Evolutionary conservation across 2,888 invertebrate species (phyloP).

Genomic region (Orthonevra nobilis): DNA sequence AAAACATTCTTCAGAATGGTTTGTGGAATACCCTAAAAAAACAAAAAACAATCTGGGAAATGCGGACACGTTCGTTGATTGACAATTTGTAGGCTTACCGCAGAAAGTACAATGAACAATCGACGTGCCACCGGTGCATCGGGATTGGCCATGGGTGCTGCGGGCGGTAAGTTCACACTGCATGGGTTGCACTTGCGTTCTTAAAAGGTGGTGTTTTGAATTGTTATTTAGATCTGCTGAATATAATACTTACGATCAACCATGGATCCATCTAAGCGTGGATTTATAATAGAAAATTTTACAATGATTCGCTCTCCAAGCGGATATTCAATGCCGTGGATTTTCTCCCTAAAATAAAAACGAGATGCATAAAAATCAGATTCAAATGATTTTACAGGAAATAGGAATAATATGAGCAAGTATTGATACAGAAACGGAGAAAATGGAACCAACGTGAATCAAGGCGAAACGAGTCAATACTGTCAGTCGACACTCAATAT

Average conservation of each 20-base stretch:
- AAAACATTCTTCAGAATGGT: conserved; percentile 92
- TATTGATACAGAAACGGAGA: too few relatives aligned
- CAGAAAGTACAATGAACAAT: conserved; percentile 83
- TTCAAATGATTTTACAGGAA: too few relatives aligned
- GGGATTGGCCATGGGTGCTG: conserved; percentile 84
- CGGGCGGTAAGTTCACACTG: conserved; percentile 86
- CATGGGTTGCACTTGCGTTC: conserved; percentile 81
- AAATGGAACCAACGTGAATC: too few relatives aligned
- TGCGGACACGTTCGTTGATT: too few relatives aligned
- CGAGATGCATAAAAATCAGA: too few relatives aligned
- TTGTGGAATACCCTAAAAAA: conserved; percentile 84
- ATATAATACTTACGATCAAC: conserved; percentile 75
- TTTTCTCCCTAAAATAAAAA: conserved; percentile 86
- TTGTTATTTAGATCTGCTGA: background rate
- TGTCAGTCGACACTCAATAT: too few relatives aligned
- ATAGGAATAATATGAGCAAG: too few relatives aligned
- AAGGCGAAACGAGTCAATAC: too few relatives aligned
- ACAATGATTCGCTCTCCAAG: conserved; percentile 89
- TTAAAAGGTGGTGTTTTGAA: conserved; percentile 36
- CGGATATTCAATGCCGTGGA: conserved; percentile 95
- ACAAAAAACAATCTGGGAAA: too few relatives aligned
- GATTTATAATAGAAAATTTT: conserved; percentile 77
- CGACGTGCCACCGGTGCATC: conserved; percentile 85
- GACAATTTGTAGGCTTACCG: conserved; percentile 74
- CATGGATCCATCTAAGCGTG: conserved; percentile 77